Evolutionary conservation across 1,140 invertebrate genomes (phyloP), one percentile per base, ranked within the genome.

Genomic region (Uloborus diversus): DNA sequence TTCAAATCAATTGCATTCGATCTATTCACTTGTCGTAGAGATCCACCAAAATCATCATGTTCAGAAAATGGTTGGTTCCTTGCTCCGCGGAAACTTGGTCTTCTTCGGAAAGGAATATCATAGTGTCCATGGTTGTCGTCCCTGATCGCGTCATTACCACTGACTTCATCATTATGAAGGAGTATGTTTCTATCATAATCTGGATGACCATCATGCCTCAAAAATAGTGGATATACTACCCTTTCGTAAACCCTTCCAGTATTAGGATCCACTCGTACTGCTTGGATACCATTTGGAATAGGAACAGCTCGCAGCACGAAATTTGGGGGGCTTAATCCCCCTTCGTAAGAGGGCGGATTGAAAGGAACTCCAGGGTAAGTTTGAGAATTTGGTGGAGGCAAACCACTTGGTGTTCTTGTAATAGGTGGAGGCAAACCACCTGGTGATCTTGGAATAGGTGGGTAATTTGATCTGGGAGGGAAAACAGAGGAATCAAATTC

Each of bases 211-310:
- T 78, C 62, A 13, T 56, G 66, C 25, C 73, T 65, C 13, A 78
- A 5, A 32, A 56, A 78, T 27, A 78, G 33, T 4, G 73, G 73
- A 28, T 78, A 78, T 2, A 66, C 37, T 1, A 78, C 13, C 35
- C 73, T 33, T 17, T 78, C 73, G 25, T 79, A 69, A 5, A 79
- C 42, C 3, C 42, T 49, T 1, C 76, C 76, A 5, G 76, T 68
- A 5, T 32, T 49, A 7, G 76, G 76, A 51, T 79, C 65, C 1
- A 79, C 64, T 49, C 35, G 57, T 7, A 79, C 76, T 13, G 76
- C 76, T 33, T 79, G 76, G 25, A 79, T 68, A n/a, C 76, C 76
- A 49, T 79, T 79, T 27, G 64, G 76, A 33, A 79, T 79, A 27
- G 76, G 64, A 23, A 79, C 76, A 17, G 76, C 76, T n/a, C 76